Percentiles rank a stretch among this genome's conserved stretches.
Evolutionary conservation across 2,888 invertebrate species (phyloP).

Genomic region (Therioaphis trifolii): DNA sequence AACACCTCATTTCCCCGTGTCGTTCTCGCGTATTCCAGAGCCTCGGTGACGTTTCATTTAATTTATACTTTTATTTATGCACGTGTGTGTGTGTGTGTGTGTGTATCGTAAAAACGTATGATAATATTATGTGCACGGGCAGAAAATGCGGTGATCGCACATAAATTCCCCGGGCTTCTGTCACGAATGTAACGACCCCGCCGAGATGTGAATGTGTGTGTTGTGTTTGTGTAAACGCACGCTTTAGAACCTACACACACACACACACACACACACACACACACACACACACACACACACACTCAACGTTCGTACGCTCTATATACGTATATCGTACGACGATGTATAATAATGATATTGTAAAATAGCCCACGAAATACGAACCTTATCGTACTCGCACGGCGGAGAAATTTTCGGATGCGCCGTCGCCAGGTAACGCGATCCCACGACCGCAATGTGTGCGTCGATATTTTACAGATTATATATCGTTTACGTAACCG

Average conservation of each 20-base stretch:
- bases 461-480: slow-evolving; percentile 1
- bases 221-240: too few relatives aligned
- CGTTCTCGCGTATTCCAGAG: background rate
- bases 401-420: slow-evolving; percentile 27
- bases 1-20: slow-evolving; percentile 41
- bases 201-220: background rate
- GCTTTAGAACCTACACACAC: background rate
- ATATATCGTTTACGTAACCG: slow-evolving; percentile 21
- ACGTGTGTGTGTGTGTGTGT: background rate
- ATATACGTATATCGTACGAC: too few relatives aligned
- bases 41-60: slow-evolving; percentile 42
- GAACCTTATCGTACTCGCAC: slow-evolving; percentile 1
- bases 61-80: background rate
- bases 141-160: slow-evolving; percentile 18
- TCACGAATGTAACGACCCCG: slow-evolving; percentile 47
- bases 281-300: background rate
- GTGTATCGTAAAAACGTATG: slow-evolving; percentile 17
- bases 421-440: slow-evolving; percentile 38
- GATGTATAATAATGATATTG: background rate
- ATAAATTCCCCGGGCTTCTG: slow-evolving; percentile 46
- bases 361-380: slow-evolving; percentile 33
- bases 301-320: background rate
- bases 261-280: background rate
- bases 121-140: background rate
- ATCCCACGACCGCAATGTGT: slow-evolving; percentile 42